A percentile compares a stretch with the other conserved stretches of the same genome.
These are phyloP conservation scores for Calypte anna DNA, from an alignment of 2,113 vertebrate species.

Conservation along the genomic window DNA sequence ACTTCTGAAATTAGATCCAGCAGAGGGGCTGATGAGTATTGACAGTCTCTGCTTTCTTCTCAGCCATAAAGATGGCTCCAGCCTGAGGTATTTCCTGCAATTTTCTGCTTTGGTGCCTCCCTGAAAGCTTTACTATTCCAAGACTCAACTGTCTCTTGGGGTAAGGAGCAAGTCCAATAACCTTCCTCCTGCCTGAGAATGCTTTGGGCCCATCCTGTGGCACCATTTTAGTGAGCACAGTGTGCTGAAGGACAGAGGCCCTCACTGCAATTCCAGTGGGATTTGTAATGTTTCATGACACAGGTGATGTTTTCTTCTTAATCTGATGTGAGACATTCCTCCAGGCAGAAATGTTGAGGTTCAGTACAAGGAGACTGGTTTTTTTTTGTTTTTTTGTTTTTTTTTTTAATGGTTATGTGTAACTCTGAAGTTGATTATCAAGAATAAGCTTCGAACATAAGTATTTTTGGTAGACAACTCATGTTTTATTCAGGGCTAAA, in stretches of 20 bases:
- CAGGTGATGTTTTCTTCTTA: fast-evolving
- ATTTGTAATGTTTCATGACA: background rate
- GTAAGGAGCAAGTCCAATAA: background rate
- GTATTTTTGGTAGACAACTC: constrained; percentile 12
- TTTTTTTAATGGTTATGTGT: background rate
- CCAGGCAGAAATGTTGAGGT: background rate
- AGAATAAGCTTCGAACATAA: background rate
- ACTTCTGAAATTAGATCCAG: background rate
- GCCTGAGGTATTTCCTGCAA: background rate
- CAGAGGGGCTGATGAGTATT: background rate
- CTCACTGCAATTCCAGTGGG: background rate
- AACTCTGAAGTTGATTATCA: background rate
- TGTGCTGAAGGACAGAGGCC: background rate
- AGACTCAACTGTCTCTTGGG: background rate
- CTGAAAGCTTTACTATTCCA: background rate
- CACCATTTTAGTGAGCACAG: background rate
- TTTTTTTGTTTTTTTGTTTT: background rate
- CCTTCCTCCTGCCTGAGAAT: background rate
- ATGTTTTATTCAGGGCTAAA: background rate
- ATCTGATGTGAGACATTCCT: background rate
- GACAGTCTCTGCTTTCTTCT: background rate
- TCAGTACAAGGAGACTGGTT: background rate
- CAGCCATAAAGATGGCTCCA: background rate
- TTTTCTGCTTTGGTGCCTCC: background rate
- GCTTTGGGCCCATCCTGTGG: background rate